phyloP scores from a whole-genome alignment of 1,140 invertebrate species.

The Wiebesia pumilae region DNA sequence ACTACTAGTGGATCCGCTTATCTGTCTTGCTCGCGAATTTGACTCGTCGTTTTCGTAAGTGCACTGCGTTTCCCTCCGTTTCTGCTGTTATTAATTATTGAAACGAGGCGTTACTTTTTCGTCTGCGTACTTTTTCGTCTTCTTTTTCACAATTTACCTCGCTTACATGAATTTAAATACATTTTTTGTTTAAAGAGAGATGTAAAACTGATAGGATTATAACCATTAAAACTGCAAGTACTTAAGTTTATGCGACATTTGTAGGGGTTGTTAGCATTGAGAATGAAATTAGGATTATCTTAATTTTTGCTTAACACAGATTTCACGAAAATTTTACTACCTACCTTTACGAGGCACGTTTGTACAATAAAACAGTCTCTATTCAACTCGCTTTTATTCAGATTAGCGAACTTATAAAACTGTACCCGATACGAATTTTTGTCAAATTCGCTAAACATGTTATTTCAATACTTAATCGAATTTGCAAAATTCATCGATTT shows the following conservation, averaged over 20 bases:
- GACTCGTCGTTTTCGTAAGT: not conserved
- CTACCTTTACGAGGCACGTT: not conserved
- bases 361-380: not conserved
- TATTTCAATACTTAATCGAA: not conserved
- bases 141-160: constrained; percentile 7
- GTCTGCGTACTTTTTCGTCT: not conserved
- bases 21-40: not conserved
- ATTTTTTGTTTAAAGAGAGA: not conserved
- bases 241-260: not conserved
- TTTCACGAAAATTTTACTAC: not conserved
- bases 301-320: not conserved
- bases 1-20: not conserved
- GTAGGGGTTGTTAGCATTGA: not conserved
- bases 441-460: not conserved
- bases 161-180: constrained; percentile 28
- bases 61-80: not conserved
- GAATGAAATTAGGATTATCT: not conserved
- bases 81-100: not conserved
- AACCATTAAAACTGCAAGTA: not conserved
- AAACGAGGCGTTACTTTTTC: not conserved
- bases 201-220: constrained; percentile 9
- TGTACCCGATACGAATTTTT: not conserved
- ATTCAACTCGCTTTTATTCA: no score
- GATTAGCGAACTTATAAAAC: no score
- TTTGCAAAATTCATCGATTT: no score